These are phyloP conservation scores for Pristionchus entomophagus DNA, from an alignment of 2,888 invertebrate genomes.

Conservation along the genomic window DNA sequence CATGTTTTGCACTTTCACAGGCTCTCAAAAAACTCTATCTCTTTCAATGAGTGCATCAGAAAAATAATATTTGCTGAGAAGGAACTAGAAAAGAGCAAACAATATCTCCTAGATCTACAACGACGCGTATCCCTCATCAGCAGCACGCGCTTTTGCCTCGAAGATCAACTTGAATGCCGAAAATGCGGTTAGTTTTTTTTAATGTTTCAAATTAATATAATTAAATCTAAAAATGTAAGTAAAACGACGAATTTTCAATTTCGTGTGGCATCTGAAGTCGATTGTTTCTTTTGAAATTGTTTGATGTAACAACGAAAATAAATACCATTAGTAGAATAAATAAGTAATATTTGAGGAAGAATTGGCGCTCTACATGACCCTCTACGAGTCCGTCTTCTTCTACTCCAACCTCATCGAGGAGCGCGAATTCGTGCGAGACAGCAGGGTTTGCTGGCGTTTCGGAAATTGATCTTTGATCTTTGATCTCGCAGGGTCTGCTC, in stretches of 20 bases:
- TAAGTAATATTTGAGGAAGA: not conserved
- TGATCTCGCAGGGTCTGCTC: not conserved
- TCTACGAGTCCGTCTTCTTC: constrained; percentile 39
- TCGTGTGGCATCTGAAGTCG: no score
- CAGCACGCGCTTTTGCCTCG: not conserved
- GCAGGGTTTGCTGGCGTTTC: not conserved
- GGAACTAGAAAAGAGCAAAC: no score
- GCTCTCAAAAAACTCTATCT: no score
- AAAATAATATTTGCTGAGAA: no score
- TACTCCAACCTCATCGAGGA: constrained; percentile 17
- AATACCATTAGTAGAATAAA: no score
- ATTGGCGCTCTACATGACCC: constrained; percentile 9
- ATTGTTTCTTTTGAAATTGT: no score
- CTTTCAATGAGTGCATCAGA: no score
- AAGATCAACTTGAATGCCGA: not conserved
- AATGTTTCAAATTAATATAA: not conserved
- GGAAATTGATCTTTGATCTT: no score
- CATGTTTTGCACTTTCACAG: no score
- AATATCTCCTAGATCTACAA: constrained; percentile 35
- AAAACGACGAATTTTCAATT: no score
- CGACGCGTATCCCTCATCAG: not conserved
- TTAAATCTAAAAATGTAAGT: no score
- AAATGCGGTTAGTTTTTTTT: not conserved
- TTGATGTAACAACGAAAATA: no score
- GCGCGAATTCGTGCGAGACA: not conserved